Conservation (phyloP, 2,888 invertebrate genomes). For the Brassicogethes aeneus region DNA sequence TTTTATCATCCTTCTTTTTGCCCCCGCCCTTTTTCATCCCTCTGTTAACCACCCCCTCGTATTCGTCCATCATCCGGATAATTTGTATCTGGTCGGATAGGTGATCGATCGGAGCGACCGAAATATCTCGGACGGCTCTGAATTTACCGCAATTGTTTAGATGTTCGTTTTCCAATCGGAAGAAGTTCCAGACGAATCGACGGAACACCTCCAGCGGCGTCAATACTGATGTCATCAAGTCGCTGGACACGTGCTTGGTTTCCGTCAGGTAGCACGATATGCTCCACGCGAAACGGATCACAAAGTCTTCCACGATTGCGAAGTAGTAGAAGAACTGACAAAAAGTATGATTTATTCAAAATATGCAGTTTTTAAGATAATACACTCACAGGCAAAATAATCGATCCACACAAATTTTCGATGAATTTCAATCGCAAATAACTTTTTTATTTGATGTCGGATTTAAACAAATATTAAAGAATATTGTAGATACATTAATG, state of each 20-base stretch:
- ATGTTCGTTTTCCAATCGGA: constrained; percentile 83
- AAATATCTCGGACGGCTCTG: constrained; percentile 79
- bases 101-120: constrained; percentile 66
- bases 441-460: too few relatives aligned
- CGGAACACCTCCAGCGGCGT: constrained; percentile 62
- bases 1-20: constrained; percentile 41
- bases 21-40: constrained; percentile 29
- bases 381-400: too few relatives aligned
- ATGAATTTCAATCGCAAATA: too few relatives aligned
- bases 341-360: constrained; percentile 9
- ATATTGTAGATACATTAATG: too few relatives aligned
- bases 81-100: constrained; percentile 65
- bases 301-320: constrained; percentile 71
- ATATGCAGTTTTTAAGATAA: constrained; percentile 2
- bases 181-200: constrained; percentile 79
- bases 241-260: constrained; percentile 52
- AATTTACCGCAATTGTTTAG: constrained; percentile 85
- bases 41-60: constrained; percentile 56
- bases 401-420: too few relatives aligned
- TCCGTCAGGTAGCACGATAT: constrained; percentile 61
- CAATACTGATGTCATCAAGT: constrained; percentile 57
- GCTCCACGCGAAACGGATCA: constrained; percentile 72
- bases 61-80: constrained; percentile 68
- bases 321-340: constrained; percentile 69
- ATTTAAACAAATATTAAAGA: too few relatives aligned